These are phyloP conservation scores for Dryobota labecula DNA, from an alignment of 2,888 invertebrate species.

Conservation along the genomic window DNA sequence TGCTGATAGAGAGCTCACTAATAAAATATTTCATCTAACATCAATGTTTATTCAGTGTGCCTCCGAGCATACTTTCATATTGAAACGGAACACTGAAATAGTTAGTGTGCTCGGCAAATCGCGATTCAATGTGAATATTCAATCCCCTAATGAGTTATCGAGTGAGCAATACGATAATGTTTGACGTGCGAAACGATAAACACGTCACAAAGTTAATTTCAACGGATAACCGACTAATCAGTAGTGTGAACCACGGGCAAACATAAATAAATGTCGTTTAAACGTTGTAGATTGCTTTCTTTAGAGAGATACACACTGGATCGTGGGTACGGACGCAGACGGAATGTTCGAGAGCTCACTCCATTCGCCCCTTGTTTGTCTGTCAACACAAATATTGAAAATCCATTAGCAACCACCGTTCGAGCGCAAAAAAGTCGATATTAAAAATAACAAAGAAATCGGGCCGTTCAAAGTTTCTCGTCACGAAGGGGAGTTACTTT, in stretches of 20 bases:
- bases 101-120: slow-evolving; percentile 32
- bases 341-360: slow-evolving; percentile 79
- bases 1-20: slow-evolving; percentile 62
- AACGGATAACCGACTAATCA: slow-evolving; percentile 66
- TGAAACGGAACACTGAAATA: slow-evolving; percentile 48
- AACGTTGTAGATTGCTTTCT: slow-evolving; percentile 69
- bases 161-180: slow-evolving; percentile 33
- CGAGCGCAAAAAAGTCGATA: slow-evolving; percentile 85
- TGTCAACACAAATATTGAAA: slow-evolving; percentile 89
- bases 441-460: slow-evolving; percentile 87
- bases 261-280: slow-evolving; percentile 72
- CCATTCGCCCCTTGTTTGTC: slow-evolving; percentile 85
- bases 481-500: slow-evolving; percentile 74
- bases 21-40: slow-evolving; percentile 64
- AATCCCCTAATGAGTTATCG: slow-evolving; percentile 43
- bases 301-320: slow-evolving; percentile 64
- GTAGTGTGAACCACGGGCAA: slow-evolving; percentile 62
- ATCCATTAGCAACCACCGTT: slow-evolving; percentile 87
- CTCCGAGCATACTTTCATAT: slow-evolving; percentile 52
- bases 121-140: slow-evolving; percentile 51
- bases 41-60: slow-evolving; percentile 65
- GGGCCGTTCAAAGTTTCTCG: slow-evolving; percentile 78
- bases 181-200: slow-evolving; percentile 12
- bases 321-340: slow-evolving; percentile 69
- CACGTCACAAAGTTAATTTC: slow-evolving; percentile 24